Percentiles rank a stretch among this genome's conserved stretches.
Conservation (phyloP, 2,797 vertebrate genomes). For the Galagoides demidoff region DNA sequence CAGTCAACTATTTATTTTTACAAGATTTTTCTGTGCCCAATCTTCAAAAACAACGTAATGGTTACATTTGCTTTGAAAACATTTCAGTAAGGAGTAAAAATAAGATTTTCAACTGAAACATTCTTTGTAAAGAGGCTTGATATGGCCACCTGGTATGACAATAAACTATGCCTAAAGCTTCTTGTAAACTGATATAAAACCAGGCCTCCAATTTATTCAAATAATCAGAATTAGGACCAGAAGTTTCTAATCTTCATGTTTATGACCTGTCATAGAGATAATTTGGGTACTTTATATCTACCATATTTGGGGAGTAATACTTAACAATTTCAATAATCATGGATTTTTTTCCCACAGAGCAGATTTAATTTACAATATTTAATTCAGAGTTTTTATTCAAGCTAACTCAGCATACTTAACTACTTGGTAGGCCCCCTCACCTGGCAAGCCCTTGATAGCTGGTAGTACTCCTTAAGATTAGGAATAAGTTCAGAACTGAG, state of each 20-base stretch:
- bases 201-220: neutral
- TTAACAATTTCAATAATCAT: neutral
- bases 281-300: neutral
- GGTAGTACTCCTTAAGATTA: neutral
- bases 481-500: neutral
- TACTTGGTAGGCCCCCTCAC: neutral
- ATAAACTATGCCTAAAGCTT: neutral
- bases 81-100: neutral
- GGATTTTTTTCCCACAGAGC: neutral
- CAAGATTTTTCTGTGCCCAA: neutral
- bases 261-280: neutral
- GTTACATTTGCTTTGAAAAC: neutral
- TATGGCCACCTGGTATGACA: neutral
- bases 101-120: neutral
- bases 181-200: neutral
- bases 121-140: neutral
- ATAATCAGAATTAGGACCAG: neutral
- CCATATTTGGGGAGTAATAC: neutral
- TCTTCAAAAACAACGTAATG: neutral
- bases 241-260: neutral
- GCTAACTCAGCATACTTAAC: no score
- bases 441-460: neutral
- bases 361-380: neutral
- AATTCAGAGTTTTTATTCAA: neutral
- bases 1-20: neutral